A percentile compares a stretch with the other conserved stretches of the same genome.
Conservation (phyloP, 2,888 invertebrate genomes). For the Merodon equestris region DNA sequence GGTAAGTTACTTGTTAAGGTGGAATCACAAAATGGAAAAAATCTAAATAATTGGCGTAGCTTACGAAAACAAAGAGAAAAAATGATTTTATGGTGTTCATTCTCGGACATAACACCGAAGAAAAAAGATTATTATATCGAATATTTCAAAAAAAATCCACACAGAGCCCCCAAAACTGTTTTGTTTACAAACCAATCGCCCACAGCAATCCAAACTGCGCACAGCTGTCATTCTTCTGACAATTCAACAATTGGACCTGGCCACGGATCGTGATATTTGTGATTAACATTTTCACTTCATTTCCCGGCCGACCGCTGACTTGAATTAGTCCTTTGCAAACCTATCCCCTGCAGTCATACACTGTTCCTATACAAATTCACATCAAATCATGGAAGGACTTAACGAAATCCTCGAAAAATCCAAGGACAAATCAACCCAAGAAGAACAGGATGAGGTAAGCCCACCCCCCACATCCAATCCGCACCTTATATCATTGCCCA, state of each 20-base stretch:
- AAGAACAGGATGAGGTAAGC: slow-evolving; percentile 85
- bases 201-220: no score
- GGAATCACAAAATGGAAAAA: slow-evolving; percentile 2
- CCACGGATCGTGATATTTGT: slow-evolving; percentile 35
- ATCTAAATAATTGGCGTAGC: no score
- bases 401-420: slow-evolving; percentile 78
- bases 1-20: neutral
- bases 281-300: slow-evolving; percentile 36
- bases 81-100: no score
- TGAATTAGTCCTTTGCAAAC: slow-evolving; percentile 6
- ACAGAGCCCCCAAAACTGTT: slow-evolving; percentile 27
- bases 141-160: neutral
- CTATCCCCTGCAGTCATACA: neutral
- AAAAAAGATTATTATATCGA: no score
- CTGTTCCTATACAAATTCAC: neutral
- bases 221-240: slow-evolving; percentile 4
- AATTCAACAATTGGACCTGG: slow-evolving; percentile 29
- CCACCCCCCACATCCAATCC: slow-evolving; percentile 5
- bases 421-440: slow-evolving; percentile 80
- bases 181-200: slow-evolving; percentile 15
- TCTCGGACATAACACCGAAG: no score
- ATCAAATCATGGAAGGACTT: slow-evolving; percentile 75
- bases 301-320: slow-evolving; percentile 51
- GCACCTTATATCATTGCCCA: neutral
- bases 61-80: no score